Evolutionary conservation across 2,113 vertebrate genomes (phyloP), one percentile per base, ranked within the genome.

Genomic region (Brachirus orientalis): DNA sequence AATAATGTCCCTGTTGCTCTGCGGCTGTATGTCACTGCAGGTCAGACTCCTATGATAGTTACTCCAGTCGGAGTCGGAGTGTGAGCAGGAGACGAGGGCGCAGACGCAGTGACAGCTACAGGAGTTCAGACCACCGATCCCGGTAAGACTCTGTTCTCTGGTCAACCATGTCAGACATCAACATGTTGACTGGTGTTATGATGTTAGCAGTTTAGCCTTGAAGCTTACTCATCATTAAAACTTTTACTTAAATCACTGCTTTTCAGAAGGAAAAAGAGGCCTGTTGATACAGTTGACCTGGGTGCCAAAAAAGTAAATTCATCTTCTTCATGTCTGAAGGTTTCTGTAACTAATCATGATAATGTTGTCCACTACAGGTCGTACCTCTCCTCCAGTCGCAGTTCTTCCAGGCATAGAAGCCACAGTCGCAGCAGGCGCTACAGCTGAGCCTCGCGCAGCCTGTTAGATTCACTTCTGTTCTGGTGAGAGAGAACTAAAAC

Each of bases 371-470:
- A 17, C 46, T 73, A 43, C 81, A 95, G 96, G 59, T 98, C 96
- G 1, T 97, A 93, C 0, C 93, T 91, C 63, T 98, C 96, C 0
- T 95, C 96, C 88, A 98, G 95, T 28, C 93, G 95, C 87, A 98
- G 96, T 68, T 95, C 95, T 13, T 98, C 95, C 16, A 93, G 94
- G 75, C 91, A 80, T 37, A 92, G 96, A 22, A 97, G 96, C 64
- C 95, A 91, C 91, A 98, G 96, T 17, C 93, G 90, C 80, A 97
- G 97, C 93, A 97, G 96, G 79, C 90, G 95, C 81, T 96, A 96
- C 37, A 97, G 96, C 80, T 97, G 92, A 97, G 77, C 47, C 11
- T 50, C 41, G 1, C 4, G 28, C 59, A 47, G 0, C 11, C 35
- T 28, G 57, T 38, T 17, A 3, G 16, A 4, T 12, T 54, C 8